Evolutionary conservation across 2,888 invertebrate genomes (phyloP).

Genomic region (Sminthurinus aureus): DNA sequence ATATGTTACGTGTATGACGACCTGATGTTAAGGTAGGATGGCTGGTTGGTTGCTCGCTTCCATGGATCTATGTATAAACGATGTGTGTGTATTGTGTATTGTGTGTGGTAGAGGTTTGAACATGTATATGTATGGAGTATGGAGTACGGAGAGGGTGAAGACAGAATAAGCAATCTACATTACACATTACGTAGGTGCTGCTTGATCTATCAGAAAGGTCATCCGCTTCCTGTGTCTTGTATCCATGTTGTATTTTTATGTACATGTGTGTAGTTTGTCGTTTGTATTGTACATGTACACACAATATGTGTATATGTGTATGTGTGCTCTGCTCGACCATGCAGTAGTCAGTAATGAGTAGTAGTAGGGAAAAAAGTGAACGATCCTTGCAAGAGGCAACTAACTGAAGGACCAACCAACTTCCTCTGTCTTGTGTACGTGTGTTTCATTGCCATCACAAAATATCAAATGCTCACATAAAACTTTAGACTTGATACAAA

Average conservation of each 20-base stretch:
- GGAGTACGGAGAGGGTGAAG: slow-evolving; percentile 31
- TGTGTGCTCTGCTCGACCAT: slow-evolving; percentile 44
- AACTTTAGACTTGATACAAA: too few species aligned
- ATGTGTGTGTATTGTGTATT: neutral
- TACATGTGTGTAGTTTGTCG: too few species aligned
- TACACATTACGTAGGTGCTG: slow-evolving; percentile 34
- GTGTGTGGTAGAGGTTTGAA: neutral
- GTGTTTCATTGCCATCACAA: neutral
- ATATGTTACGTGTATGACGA: too few species aligned
- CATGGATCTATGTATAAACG: neutral
- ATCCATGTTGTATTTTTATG: neutral
- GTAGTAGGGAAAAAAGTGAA: slow-evolving; percentile 36
- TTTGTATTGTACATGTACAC: too few species aligned
- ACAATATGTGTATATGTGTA: neutral
- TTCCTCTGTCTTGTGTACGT: slow-evolving; percentile 37
- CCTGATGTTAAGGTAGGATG: neutral
- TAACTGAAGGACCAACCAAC: slow-evolving; percentile 37
- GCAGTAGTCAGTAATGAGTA: neutral
- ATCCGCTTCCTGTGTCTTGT: slow-evolving; percentile 29
- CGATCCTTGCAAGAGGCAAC: slow-evolving; percentile 29
- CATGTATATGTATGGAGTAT: neutral
- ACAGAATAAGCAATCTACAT: slow-evolving; percentile 12
- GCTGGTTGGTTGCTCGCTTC: neutral
- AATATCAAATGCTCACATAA: too few species aligned
- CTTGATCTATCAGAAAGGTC: slow-evolving; percentile 45